Evolutionary conservation across 2,888 invertebrate genomes (phyloP), one percentile per base, ranked within the genome.

Genomic region (Choristoneura rosaceana): DNA sequence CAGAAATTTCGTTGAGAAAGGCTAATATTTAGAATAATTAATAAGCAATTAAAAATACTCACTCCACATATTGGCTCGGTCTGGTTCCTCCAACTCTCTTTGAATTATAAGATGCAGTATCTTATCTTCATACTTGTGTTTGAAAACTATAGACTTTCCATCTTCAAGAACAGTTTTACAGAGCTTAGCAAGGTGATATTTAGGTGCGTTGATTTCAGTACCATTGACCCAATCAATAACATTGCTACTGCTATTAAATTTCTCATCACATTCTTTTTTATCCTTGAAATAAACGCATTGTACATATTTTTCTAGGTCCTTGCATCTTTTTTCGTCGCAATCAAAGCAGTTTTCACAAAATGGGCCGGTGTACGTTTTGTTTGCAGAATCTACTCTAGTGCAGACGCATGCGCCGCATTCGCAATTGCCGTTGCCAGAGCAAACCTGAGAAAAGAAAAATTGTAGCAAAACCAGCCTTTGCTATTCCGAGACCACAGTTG

Each of bases 311-410:
- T 95, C 95, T 71, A 97, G 94, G 75, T 96, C 95, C 67, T 95
- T 94, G 85, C 98, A 98, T 76, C 95, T 94, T 76, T 94, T 90
- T 2, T 95, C 95, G 0, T 95, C 94, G 80, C 97, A 97, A 0
- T 96, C 95, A 0, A 96, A 95, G 80, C 97, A 97, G 66, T 95
- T 95, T 76, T 97, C 97, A 84, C 98, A 98, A 76, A 95, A 97
- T 55, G 86, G 86, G 9, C 96, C 96, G 0, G 92, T 92, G 77
- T 95, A 95, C 12, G 87, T 87, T 62, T 92, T 85, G 8, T 89
- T 89, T 71, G 90, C 87, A 3, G 81, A 87, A 47, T 86, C 58
- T 15, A 77, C 50, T 65, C 73, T 82, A 33, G 92, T 82, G 82
- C 97, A 98, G 12, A 91, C 84, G 80, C 97, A 97, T 68, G 85